A percentile compares a stretch with the other conserved stretches of the same genome.
Evolutionary conservation across 2,113 vertebrate genomes (phyloP).

Genomic region (Gnathonemus echidnorhynchus): DNA sequence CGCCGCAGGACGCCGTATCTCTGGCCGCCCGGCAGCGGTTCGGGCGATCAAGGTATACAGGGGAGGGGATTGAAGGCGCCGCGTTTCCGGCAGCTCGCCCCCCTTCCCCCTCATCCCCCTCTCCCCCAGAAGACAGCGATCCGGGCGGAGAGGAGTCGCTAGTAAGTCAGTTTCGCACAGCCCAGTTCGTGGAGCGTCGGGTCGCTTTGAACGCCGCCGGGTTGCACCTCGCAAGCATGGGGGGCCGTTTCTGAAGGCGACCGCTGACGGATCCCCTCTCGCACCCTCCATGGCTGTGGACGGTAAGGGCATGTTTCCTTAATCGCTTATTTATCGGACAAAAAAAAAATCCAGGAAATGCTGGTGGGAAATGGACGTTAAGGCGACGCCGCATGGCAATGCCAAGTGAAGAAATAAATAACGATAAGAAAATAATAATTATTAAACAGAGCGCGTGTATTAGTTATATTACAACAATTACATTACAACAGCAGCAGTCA

Average conservation of each 20-base stretch:
- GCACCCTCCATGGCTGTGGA: constrained; percentile 67
- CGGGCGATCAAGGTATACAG: constrained; percentile 27
- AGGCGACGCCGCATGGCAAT: not conserved
- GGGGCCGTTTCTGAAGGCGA: constrained; percentile 50
- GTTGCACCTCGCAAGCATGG: constrained; percentile 40
- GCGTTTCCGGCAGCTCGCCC: constrained; percentile 13
- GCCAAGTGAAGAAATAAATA: not conserved
- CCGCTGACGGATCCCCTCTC: constrained; percentile 59
- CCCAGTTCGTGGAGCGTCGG: not conserved
- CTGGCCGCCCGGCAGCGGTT: not conserved
- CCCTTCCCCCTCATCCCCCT: not conserved
- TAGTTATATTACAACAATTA: not conserved
- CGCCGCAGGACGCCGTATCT: not conserved
- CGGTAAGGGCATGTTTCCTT: constrained; percentile 50
- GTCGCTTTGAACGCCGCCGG: not conserved
- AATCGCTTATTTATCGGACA: not conserved
- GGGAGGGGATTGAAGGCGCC: constrained; percentile 32
- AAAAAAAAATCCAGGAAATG: not conserved
- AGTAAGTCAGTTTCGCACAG: not conserved
- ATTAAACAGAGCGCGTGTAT: not conserved
- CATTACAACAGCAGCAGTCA: not conserved
- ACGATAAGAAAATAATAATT: not conserved
- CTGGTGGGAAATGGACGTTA: not conserved
- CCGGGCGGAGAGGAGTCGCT: not conserved
- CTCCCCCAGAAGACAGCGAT: not conserved